Base-by-base conservation (phyloP, 2,113 vertebrate genomes). In the Semnornis frantzii region DNA sequence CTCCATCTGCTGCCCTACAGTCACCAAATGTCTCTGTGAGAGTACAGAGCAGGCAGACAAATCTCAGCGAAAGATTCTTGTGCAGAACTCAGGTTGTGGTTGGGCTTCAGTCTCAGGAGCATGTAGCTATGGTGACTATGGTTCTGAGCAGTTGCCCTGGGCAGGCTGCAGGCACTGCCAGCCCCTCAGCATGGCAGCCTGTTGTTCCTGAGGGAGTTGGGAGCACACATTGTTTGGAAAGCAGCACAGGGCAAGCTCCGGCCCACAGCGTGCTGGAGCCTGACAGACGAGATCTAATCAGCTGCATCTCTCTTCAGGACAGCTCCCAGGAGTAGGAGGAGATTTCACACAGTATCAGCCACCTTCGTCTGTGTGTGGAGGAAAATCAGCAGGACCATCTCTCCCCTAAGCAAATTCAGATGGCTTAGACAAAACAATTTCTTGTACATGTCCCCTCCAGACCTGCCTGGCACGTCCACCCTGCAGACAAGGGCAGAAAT, bases 401-500 rank as follows among this genome's bases (percentile, higher is more conserved):
- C 81, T 91, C 71, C 72, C 28, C 72, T 82, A 82, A 89, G 75
- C 63, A 91, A 95, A 74, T 72, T 60, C 12, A 15, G 81, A 80
- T 63, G 76, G 60, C 42, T 90, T 71, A 82, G 84, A 82, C 54
- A 85, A 84, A 92, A 92, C 58, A 85, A 66, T 39, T 52, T n/a
- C 81, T 65, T 89, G 8, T 55, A 19, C 44, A 7, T 57, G 50
- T 84, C 65, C 73, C 62, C 54, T 70, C 80, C 42, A 28, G 37
- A 69, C 63, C 63, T 90, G 86, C 57, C 73, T 82, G 78, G 34
- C 62, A 90, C 34, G 62, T 76, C 71, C 71, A 34, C 34, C 63
- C 92, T 81, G 75, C 86, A 94, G 84, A 80, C 88, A 94, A 94
- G 88, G 95, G 91, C 90, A 95, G 91, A 96, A 97, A 87, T 90